A percentile compares a stretch with the other conserved stretches of the same genome.
phyloP scores from a whole-genome alignment of 2,113 vertebrate genomes.

The Sylvilagus bachmani region DNA sequence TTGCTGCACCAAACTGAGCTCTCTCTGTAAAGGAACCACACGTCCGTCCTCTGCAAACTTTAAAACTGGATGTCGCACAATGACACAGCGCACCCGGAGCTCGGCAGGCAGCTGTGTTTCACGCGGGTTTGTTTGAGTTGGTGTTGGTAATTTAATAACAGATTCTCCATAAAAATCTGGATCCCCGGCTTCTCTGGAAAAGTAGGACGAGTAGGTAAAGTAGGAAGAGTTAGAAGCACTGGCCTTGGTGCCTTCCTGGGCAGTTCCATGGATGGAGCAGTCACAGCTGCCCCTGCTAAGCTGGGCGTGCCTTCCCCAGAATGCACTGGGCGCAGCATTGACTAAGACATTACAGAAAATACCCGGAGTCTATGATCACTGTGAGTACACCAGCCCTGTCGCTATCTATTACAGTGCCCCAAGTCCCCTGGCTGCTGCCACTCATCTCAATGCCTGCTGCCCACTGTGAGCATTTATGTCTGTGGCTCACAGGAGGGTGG shows the following conservation, averaged over 20 bases:
- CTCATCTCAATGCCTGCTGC: no score
- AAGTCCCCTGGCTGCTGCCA: not conserved
- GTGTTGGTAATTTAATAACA: not conserved
- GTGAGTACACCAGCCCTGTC: no score
- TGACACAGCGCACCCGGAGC: no score
- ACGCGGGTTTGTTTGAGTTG: not conserved
- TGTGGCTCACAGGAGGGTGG: fast-evolving
- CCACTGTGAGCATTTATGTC: fast-evolving
- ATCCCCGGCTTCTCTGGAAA: not conserved
- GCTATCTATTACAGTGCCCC: no score
- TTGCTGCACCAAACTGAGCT: not conserved
- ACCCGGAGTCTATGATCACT: not conserved
- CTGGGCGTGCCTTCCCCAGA: fast-evolving
- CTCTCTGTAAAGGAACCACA: not conserved
- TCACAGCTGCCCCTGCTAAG: fast-evolving
- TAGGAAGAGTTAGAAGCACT: no score
- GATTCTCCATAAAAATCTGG: not conserved
- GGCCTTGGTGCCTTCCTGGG: not conserved
- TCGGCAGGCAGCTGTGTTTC: not conserved
- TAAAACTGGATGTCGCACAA: not conserved
- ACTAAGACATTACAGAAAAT: not conserved
- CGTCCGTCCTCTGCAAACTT: not conserved
- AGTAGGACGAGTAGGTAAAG: no score
- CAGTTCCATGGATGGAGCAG: not conserved
- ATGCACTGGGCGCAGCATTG: no score